These are phyloP conservation scores for Drosophila leontia DNA, from an alignment of 1,140 invertebrate species.

Conservation along the genomic window DNA sequence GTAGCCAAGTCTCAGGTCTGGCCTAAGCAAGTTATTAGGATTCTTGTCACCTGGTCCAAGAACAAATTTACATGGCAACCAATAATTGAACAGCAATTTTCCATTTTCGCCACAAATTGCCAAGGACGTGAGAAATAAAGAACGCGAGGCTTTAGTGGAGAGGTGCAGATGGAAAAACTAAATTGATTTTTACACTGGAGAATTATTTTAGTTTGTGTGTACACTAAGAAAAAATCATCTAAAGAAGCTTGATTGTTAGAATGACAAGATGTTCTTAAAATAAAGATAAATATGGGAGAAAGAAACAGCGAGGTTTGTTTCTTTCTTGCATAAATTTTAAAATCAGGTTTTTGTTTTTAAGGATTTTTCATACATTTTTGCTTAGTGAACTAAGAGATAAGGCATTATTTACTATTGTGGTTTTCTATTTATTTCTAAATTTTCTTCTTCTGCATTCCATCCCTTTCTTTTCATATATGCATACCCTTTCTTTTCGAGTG, in stretches of 20 bases:
- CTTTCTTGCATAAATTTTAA: too few relatives aligned
- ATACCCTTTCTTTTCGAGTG: background rate
- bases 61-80: constrained; percentile 76
- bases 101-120: constrained; percentile 78
- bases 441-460: background rate
- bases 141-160: background rate
- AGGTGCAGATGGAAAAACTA: constrained; percentile 40
- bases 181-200: constrained; percentile 74
- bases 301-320: background rate
- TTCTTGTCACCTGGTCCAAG: constrained; percentile 72
- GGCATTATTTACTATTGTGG: too few relatives aligned
- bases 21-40: constrained; percentile 76
- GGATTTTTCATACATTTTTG: too few relatives aligned
- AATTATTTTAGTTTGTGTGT: constrained; percentile 17
- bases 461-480: too few relatives aligned
- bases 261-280: background rate
- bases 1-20: background rate
- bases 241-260: background rate
- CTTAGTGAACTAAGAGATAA: too few relatives aligned
- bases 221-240: background rate
- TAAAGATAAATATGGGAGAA: background rate
- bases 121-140: constrained; percentile 64
- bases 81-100: constrained; percentile 83
- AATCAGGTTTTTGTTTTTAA: too few relatives aligned
- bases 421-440: background rate